Evolutionary conservation across 1,140 invertebrate genomes (phyloP), one percentile per base, ranked within the genome.

Genomic region (Stratiolaelaps scimitus): DNA sequence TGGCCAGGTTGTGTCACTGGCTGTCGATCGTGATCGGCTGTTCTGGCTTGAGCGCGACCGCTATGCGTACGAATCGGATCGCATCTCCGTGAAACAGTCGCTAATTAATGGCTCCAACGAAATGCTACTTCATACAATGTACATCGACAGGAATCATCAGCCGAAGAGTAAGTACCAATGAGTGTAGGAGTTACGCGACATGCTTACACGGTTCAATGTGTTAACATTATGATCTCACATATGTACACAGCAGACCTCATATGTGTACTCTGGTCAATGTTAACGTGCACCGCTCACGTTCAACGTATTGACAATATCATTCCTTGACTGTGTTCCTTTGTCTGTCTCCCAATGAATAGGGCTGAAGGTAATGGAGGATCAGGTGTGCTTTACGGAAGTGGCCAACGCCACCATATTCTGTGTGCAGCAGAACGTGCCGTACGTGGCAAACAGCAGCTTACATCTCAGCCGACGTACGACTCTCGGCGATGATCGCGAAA

Each of bases 31-130:
- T 26, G 53, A 60, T 23, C n/a, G 26, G 34, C 23, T 60, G 4
- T 60, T 60, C 23, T 60, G 53, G 53, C 17, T 60, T 17, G 53
- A 60, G 34, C 53, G 53, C 15, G 53, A 60, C 23, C 53, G 53
- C 17, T 60, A 60, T 23, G 53, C 53, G 13, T 60, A 60, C 34
- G 53, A 60, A 26, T 60, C 26, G 13, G 53, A 60, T 34, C 53
- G 53, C 15, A 60, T 60, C 53, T 60, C 53, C 2, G 53, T 60
- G 2, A 60, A 60, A 26, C 53, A 60, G 23, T 60, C 53, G 26
- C 17, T 60, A 34, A 26, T 60, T 2, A 60, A 60, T 34, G 53
- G 53, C 23, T 60, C 53, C 15, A 60, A 60, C 10, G 53, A 60
- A 26, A 60, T 60, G 23, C 15, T 26, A 60, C 10, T 60, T 15